Conservation (phyloP, 1,140 invertebrate genomes). For the Rhopalosiphum padi region DNA sequence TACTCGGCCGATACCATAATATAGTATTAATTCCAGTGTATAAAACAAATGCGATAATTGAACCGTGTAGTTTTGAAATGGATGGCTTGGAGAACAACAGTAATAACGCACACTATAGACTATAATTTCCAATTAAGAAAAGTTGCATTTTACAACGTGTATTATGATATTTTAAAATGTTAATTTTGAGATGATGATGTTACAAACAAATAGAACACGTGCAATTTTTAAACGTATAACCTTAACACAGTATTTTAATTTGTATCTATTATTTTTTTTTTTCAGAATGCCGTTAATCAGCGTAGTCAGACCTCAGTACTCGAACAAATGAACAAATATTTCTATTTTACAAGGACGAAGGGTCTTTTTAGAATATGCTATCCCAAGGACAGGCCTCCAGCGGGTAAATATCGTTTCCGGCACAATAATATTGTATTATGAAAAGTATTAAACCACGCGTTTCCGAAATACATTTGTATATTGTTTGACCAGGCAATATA, state of each 20-base stretch:
- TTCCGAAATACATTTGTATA: neutral
- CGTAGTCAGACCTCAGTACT: conserved; percentile 73
- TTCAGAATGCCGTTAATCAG: conserved; percentile 70
- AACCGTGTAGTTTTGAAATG: conserved; percentile 14
- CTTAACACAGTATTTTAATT: neutral
- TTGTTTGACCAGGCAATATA: neutral
- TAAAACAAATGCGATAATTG: neutral
- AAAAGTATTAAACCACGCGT: neutral
- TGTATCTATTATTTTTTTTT: neutral
- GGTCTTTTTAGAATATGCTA: conserved; percentile 91
- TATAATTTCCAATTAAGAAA: neutral
- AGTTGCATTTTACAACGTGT: neutral
- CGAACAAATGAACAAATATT: conserved; percentile 82
- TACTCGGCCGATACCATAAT: neutral
- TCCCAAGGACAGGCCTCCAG: conserved; percentile 84
- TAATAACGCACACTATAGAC: neutral
- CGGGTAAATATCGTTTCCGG: conserved; percentile 69
- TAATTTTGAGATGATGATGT: neutral
- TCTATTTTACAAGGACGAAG: conserved; percentile 84
- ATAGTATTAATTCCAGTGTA: neutral
- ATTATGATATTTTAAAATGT: neutral
- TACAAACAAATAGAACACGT: neutral
- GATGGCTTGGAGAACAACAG: neutral
- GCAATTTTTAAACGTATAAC: neutral
- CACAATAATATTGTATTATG: neutral